Percentiles rank a stretch among this genome's conserved stretches.
These are phyloP conservation scores for Heliothis virescens DNA, from an alignment of 1,140 invertebrate species.

Conservation along the genomic window DNA sequence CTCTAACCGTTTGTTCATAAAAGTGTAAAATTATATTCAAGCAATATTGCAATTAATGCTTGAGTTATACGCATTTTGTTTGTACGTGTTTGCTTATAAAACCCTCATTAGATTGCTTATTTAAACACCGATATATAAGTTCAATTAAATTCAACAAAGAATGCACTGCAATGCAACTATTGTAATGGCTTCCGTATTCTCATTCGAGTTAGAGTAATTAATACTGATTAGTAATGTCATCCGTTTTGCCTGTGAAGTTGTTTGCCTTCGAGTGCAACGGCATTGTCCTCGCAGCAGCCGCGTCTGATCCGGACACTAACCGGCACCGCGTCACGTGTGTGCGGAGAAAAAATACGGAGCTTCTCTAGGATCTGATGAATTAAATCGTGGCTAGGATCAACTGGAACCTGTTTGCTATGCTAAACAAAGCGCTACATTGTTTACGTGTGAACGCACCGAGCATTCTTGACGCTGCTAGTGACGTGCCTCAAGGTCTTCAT, in stretches of 20 bases:
- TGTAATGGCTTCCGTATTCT: background rate
- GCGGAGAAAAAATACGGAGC: constrained; percentile 48
- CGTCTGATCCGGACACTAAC: constrained; percentile 22
- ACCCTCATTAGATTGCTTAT: too few relatives aligned
- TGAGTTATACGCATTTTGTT: background rate
- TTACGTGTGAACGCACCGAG: constrained; percentile 63
- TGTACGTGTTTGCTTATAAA: background rate
- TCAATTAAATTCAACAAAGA: background rate
- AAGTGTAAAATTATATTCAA: constrained; percentile 7
- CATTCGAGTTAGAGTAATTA: background rate
- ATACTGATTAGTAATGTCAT: background rate
- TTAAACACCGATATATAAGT: background rate
- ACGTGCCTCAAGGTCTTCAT: constrained; percentile 66
- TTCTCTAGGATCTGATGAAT: constrained; percentile 62
- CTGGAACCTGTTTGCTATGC: constrained; percentile 62
- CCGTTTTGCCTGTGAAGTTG: background rate
- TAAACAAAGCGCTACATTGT: constrained; percentile 58
- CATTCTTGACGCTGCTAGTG: constrained; percentile 44
- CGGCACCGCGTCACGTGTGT: constrained; percentile 1
- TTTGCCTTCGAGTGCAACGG: constrained; percentile 22
- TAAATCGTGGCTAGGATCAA: constrained; percentile 47
- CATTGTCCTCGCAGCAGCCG: constrained; percentile 30
- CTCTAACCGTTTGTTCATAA: constrained; percentile 22
- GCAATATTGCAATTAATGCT: background rate
- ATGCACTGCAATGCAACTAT: background rate